phyloP scores from a whole-genome alignment of 2,113 vertebrate genomes.

The Smithornis capensis region DNA sequence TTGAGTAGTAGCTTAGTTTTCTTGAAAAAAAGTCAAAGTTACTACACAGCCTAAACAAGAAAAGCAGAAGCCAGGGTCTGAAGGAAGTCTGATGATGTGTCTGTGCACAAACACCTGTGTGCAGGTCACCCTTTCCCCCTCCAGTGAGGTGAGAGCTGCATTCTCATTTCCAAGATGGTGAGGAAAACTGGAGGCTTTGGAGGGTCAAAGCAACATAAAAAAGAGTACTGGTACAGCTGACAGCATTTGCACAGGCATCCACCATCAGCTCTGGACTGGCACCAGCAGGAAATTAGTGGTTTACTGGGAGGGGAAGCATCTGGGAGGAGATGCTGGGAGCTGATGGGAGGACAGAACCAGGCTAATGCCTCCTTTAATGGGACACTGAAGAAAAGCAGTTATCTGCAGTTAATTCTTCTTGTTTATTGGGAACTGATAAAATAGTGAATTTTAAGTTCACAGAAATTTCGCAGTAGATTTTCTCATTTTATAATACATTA shows the following conservation, averaged over 20 bases:
- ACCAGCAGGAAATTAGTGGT: not conserved
- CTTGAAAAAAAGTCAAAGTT: not conserved
- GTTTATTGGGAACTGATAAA: not conserved
- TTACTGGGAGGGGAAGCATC: not conserved
- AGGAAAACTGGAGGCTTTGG: not conserved
- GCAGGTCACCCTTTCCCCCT: not conserved
- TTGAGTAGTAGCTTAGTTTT: not conserved
- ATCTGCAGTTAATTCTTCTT: not conserved
- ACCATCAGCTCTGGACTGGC: not conserved
- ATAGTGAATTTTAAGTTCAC: not conserved
- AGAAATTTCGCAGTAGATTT: not conserved
- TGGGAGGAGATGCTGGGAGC: not conserved
- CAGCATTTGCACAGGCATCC: not conserved
- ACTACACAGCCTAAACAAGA: not conserved
- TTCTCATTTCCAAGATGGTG: not conserved
- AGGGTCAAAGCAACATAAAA: not conserved
- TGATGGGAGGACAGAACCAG: fast-evolving
- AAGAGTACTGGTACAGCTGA: not conserved
- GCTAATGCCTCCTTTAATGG: not conserved
- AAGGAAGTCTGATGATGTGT: not conserved
- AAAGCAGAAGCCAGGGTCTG: not conserved
- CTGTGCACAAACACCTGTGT: not conserved
- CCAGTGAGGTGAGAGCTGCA: fast-evolving
- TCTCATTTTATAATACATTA: fast-evolving
- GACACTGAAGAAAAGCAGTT: not conserved